These are phyloP conservation scores for Terrapene triunguis DNA, from an alignment of 2,113 vertebrate genomes.

Conservation along the genomic window DNA sequence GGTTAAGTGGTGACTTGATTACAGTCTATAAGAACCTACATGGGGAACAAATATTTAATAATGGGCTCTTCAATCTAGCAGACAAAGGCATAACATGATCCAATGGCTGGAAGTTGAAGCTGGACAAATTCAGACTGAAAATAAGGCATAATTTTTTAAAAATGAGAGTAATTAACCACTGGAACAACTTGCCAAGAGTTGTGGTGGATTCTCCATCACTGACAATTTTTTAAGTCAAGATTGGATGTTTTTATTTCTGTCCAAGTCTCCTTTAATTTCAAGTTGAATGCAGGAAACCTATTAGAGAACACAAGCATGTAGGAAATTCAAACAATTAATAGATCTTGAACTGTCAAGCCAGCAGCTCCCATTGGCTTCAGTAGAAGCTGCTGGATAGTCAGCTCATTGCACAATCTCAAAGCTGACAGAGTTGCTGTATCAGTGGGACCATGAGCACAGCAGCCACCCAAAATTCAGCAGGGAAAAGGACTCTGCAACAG, in stretches of 20 bases:
- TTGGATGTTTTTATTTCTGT: background rate
- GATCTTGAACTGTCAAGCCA: background rate
- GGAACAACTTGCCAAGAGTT: too few species aligned
- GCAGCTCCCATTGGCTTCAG: background rate
- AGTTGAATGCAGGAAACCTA: background rate
- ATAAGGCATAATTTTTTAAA: too few species aligned
- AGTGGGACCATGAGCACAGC: background rate
- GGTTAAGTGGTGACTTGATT: too few species aligned
- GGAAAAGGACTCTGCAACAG: background rate
- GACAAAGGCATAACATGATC: too few species aligned
- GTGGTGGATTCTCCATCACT: background rate
- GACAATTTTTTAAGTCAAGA: background rate
- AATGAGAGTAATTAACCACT: too few species aligned
- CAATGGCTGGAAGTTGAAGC: too few species aligned
- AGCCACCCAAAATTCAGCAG: background rate
- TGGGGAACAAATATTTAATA: too few species aligned
- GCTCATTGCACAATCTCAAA: background rate
- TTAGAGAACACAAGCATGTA: background rate
- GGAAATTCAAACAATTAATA: constrained; percentile 20
- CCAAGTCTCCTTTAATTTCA: background rate
- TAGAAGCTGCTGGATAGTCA: background rate
- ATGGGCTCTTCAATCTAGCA: too few species aligned
- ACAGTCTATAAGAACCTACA: too few species aligned
- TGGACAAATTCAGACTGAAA: too few species aligned
- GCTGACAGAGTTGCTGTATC: background rate